phyloP scores from a whole-genome alignment of 2,888 invertebrate genomes.

The Baronia brevicornis region DNA sequence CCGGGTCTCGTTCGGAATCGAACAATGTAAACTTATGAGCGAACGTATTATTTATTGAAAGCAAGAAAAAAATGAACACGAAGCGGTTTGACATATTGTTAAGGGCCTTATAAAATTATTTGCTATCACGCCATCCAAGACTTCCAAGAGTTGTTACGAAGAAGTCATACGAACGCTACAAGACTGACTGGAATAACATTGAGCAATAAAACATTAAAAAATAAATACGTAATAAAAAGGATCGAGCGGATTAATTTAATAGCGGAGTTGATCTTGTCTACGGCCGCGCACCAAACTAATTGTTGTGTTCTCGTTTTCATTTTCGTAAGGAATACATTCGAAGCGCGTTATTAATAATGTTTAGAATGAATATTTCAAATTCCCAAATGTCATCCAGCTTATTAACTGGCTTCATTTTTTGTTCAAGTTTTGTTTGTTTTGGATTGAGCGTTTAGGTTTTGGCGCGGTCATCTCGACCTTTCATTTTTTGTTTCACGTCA shows the following conservation, averaged over 20 bases:
- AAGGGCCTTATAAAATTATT: constrained; percentile 72
- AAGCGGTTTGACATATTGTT: constrained; percentile 68
- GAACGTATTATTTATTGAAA: constrained; percentile 69
- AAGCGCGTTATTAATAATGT: constrained; percentile 67
- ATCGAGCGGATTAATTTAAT: constrained; percentile 31
- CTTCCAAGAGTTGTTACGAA: constrained; percentile 51
- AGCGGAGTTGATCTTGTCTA: constrained; percentile 42
- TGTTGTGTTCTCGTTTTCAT: constrained; percentile 61
- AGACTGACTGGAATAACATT: constrained; percentile 37
- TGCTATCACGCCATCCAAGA: constrained; percentile 68
- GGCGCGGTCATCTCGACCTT: constrained; percentile 69
- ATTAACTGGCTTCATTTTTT: constrained; percentile 73
- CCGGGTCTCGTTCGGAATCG: constrained; percentile 52
- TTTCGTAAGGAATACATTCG: constrained; percentile 53
- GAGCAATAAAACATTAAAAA: constrained; percentile 35
- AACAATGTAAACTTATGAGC: constrained; percentile 71
- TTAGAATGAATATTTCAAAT: constrained; percentile 70
- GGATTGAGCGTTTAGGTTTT: constrained; percentile 67
- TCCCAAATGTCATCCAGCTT: constrained; percentile 75
- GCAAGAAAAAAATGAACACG: constrained; percentile 55
- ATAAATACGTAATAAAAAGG: constrained; percentile 31
- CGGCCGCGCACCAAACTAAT: constrained; percentile 39
- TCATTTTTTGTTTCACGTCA: constrained; percentile 68
- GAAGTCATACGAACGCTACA: constrained; percentile 50
- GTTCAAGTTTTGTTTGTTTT: constrained; percentile 69